phyloP scores from a whole-genome alignment of 2,113 vertebrate species.

The Gopherus evgoodei region DNA sequence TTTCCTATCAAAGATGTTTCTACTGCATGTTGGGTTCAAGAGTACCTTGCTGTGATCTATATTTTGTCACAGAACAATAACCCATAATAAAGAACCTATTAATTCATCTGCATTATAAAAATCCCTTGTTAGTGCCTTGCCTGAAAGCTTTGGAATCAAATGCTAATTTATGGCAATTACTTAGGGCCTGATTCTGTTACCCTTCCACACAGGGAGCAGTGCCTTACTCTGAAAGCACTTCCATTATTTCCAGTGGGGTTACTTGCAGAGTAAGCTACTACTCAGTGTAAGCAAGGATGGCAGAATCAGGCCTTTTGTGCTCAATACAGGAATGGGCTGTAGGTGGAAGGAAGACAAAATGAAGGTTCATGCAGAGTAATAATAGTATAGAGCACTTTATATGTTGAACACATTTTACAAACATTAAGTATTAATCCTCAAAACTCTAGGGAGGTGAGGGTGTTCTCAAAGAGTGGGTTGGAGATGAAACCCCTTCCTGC shows the following conservation, averaged over 20 bases:
- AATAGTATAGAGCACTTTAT: not conserved
- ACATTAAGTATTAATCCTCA: not conserved
- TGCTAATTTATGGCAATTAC: not conserved
- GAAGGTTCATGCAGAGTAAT: not conserved
- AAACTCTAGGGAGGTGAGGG: not conserved
- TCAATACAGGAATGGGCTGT: not conserved
- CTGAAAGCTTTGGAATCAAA: not conserved
- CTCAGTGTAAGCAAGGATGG: fast-evolving
- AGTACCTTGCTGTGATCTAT: fast-evolving
- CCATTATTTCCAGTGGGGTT: not conserved
- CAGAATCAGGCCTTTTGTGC: fast-evolving
- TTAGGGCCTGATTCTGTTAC: not conserved
- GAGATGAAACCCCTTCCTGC: not conserved
- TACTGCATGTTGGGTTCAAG: fast-evolving
- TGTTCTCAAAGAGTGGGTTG: not conserved
- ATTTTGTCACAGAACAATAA: not conserved
- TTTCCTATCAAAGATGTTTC: not conserved
- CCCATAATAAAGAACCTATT: not conserved
- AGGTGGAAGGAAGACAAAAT: not conserved
- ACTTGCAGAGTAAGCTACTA: not conserved
- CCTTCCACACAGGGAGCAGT: fast-evolving
- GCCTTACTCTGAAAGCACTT: not conserved
- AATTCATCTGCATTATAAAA: not conserved
- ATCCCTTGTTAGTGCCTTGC: not conserved
- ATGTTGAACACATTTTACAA: not conserved